phyloP scores from a whole-genome alignment of 2,113 vertebrate species.

The Epinephelus fuscoguttatus region DNA sequence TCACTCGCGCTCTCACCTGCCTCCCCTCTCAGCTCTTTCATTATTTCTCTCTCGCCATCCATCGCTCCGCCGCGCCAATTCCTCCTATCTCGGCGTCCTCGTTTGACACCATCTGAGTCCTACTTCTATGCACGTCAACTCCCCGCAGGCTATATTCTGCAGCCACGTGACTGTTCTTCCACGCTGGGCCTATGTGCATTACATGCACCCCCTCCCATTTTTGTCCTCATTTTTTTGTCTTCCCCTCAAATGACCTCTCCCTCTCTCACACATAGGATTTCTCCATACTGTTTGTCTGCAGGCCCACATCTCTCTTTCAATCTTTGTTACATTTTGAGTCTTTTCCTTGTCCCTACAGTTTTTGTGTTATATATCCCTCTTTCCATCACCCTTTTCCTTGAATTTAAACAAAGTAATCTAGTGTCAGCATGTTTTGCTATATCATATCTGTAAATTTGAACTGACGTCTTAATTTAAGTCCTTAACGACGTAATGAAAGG shows the following conservation, averaged over 20 bases:
- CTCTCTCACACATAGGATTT: slow-evolving; percentile 5
- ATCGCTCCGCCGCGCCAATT: not conserved
- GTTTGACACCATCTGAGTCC: slow-evolving; percentile 37
- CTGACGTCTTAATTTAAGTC: not conserved
- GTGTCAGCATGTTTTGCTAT: not conserved
- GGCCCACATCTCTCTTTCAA: not conserved
- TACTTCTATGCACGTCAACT: slow-evolving; percentile 32
- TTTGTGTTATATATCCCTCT: not conserved
- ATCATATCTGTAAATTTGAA: not conserved
- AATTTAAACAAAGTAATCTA: too few species aligned
- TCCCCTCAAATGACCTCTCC: slow-evolving; percentile 46
- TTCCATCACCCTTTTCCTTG: not conserved
- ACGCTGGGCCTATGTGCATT: slow-evolving; percentile 37
- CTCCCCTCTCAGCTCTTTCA: not conserved
- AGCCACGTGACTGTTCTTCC: slow-evolving; percentile 53
- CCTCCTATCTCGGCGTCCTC: slow-evolving; percentile 41
- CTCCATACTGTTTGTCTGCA: slow-evolving; percentile 4
- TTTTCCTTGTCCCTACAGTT: not conserved
- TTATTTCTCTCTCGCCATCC: not conserved
- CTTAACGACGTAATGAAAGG: not conserved
- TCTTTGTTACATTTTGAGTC: not conserved
- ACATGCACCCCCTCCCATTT: slow-evolving; percentile 40
- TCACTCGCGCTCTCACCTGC: slow-evolving; percentile 12
- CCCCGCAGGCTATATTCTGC: slow-evolving; percentile 47
- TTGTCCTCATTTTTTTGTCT: slow-evolving; percentile 63